Evolutionary conservation across 2,113 vertebrate genomes (phyloP).

Genomic region (Gymnogyps californianus): DNA sequence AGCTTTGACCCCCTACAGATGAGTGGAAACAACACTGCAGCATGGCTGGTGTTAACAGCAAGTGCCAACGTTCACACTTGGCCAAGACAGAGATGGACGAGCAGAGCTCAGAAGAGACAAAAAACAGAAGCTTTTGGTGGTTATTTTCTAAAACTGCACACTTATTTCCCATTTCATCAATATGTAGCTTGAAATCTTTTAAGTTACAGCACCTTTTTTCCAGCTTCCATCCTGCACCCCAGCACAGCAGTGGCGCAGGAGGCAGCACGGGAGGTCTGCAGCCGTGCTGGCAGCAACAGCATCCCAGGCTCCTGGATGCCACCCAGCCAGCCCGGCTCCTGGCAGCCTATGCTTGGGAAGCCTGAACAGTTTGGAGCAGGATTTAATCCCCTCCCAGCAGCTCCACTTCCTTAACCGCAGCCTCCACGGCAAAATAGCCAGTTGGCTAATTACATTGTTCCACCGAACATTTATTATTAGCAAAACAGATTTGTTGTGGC

Average conservation of each 20-base stretch:
- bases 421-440: not conserved
- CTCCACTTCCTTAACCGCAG: not conserved
- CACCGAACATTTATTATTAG: not conserved
- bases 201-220: not conserved
- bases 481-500: not conserved
- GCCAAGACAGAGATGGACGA: fast-evolving
- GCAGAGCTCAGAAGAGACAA: not conserved
- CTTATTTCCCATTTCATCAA: not conserved
- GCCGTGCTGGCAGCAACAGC: not conserved
- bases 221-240: too few species aligned
- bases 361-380: not conserved
- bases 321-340: not conserved
- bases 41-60: not conserved
- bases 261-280: not conserved
- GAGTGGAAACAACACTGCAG: not conserved
- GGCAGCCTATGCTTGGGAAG: not conserved
- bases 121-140: not conserved
- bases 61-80: fast-evolving
- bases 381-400: not conserved
- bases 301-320: not conserved
- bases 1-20: fast-evolving
- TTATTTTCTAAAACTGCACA: not conserved
- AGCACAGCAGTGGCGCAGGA: fast-evolving
- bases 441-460: not conserved
- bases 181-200: not conserved